Evolutionary conservation across 2,113 vertebrate species (phyloP).

Genomic region (Carollia perspicillata): DNA sequence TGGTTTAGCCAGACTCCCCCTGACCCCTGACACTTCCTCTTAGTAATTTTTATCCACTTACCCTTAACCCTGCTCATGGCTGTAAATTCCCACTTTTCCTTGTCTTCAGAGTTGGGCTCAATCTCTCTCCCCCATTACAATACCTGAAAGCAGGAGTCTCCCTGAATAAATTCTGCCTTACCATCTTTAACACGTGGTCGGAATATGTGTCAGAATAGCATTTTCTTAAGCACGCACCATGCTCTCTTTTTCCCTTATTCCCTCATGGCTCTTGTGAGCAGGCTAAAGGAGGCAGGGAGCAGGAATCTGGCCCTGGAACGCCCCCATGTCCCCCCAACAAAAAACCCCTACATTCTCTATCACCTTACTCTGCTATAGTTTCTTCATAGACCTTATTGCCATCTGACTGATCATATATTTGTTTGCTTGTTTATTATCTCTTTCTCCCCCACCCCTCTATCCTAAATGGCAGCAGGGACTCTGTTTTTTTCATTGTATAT

Average conservation of each 20-base stretch:
- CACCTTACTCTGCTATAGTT: neutral
- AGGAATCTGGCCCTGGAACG: neutral
- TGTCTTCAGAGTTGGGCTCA: neutral
- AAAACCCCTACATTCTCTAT: neutral
- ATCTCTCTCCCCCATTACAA: neutral
- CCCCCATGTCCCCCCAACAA: accelerated
- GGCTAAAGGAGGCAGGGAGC: neutral
- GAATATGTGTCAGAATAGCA: neutral
- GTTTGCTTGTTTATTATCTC: neutral
- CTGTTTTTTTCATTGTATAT: neutral
- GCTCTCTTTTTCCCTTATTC: neutral
- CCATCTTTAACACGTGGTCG: neutral
- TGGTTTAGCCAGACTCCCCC: too few species aligned
- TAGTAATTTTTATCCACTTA: neutral
- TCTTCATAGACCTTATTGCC: neutral
- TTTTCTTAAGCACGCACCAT: neutral
- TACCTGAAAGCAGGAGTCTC: neutral
- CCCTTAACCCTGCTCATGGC: neutral
- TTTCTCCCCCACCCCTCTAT: neutral
- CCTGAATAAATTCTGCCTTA: neutral
- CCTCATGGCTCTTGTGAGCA: neutral
- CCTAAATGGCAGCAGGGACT: neutral
- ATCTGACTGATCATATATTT: neutral
- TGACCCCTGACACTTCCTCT: neutral
- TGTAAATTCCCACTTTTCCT: neutral